Base-by-base conservation (phyloP, 2,797 vertebrate species). In the Mormyrops attenuatus region DNA sequence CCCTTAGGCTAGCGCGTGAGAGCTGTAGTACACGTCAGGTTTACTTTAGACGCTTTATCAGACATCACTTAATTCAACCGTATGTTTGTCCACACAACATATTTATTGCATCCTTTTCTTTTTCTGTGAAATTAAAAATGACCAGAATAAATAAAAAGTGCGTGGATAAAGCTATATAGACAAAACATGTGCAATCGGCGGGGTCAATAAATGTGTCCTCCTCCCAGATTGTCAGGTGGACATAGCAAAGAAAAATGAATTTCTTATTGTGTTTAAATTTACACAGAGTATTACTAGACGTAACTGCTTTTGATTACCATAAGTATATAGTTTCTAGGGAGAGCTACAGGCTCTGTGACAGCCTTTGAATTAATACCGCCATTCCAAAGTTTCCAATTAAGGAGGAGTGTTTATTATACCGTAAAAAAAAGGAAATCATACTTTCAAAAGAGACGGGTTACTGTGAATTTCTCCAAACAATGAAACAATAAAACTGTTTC, bases 251-350 rank as follows among this genome's bases (percentile, higher is more conserved):
- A 80, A 80, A 44, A 80, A 80, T 8, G 2, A 2, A 8, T n/a
- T 80, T 80, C 5, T 0, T 47, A 80, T 44, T 44, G 5, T 80
- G 15, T 44, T 41, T 80, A 80, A 20, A 41, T 44, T 8, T n/a
- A 80, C 38, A 80, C 7, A 80, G 73, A 80, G 6, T 44, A 44
- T 44, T 80, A 44, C 66, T 73, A 34, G 66, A 34, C 5, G 30
- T 73, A 73, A 73, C 73, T 80, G 38, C 73, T 80, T n/a, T 80
- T 80, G 73, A 80, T 41, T 80, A 80, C 73, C 73, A 44, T 44
- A 80, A 38, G 66, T 73, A 44, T 80, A 20, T 80, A n/a, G 34
- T 80, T 80, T 44, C 34, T 41, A 80, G 6, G 41, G 38, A n/a
- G 73, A 80, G 15, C 73, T 80, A 44, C 38, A 44, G 73, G 38